Base-by-base conservation (phyloP, 2,113 vertebrate genomes). In the Chitala chitala region DNA sequence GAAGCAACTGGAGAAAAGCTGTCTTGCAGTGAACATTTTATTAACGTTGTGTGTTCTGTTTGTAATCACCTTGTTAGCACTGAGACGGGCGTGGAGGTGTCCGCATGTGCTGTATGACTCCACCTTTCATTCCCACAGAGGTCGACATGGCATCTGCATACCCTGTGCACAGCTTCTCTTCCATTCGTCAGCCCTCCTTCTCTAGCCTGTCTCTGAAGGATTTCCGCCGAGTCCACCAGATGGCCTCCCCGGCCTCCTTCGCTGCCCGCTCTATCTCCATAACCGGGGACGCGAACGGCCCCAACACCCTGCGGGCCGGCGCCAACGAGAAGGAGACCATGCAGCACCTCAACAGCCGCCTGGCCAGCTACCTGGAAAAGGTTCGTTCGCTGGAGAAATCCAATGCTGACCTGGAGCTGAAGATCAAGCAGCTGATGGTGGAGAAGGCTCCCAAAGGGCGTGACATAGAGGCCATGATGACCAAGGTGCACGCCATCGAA, bases 291-390 rank as follows among this genome's bases (percentile, higher is more conserved):
- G 85, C 90, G 53, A 91, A 89, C 4, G 86, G 85, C 4, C 79
- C 87, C 2, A 13, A 71, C 26, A 71, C 64, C 72, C 69, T 87
- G 42, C 87, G 84, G 72, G 89, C 81, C 82, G 87, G 84, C 79
- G 54, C 79, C 84, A 91, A 91, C 1, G 93, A 94, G 17, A 96
- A 96, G 78, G 93, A 94, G 73, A 93, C 94, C 80, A 95, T 96
- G 94, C 93, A 96, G 89, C 93, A 91, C 76, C 93, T 96, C 75
- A 96, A 96, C 48, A 89, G 54, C 83, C 94, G 94, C 5, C 86
- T 96, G 80, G 93, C 94, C 13, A 94, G 80, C 81, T 92, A 90
- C 79, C 78, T 91, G 86, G 89, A 93, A 76, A 91, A 93, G 84
- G 87, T 93, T 26, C 87, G 82, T 6, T 76, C 88, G 3, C 84